Percentiles rank a stretch among this genome's conserved stretches.
Evolutionary conservation across 2,797 vertebrate species (phyloP).

Genomic region (Manis crassicaudata): DNA sequence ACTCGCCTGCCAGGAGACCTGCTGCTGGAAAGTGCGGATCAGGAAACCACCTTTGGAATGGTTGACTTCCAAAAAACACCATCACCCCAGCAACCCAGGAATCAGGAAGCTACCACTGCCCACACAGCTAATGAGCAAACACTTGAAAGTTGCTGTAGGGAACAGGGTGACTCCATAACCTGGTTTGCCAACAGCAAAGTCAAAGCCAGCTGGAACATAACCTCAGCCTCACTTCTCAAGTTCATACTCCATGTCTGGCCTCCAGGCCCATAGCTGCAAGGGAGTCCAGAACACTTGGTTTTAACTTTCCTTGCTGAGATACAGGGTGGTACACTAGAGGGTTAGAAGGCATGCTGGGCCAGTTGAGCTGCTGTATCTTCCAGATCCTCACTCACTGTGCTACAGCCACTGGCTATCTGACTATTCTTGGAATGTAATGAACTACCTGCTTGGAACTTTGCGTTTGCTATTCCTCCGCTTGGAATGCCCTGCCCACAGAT

Average conservation of each 20-base stretch:
- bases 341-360: not conserved
- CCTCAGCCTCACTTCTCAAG: not conserved
- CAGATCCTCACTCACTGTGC: no score
- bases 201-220: not conserved
- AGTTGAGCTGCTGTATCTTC: accelerated
- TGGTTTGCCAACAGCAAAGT: not conserved
- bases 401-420: not conserved
- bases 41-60: not conserved
- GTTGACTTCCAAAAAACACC: not conserved
- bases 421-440: not conserved
- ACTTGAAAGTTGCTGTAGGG: not conserved
- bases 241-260: not conserved
- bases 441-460: not conserved
- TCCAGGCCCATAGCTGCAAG: not conserved
- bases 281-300: not conserved
- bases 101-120: not conserved
- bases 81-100: not conserved
- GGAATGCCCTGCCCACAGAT: not conserved
- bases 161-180: not conserved
- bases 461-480: not conserved
- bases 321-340: not conserved
- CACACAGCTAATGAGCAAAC: not conserved
- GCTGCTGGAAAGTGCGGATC: not conserved
- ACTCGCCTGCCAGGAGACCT: not conserved
- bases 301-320: not conserved